Conservation (phyloP, 2,113 vertebrate genomes). For the Mustelus asterias region DNA sequence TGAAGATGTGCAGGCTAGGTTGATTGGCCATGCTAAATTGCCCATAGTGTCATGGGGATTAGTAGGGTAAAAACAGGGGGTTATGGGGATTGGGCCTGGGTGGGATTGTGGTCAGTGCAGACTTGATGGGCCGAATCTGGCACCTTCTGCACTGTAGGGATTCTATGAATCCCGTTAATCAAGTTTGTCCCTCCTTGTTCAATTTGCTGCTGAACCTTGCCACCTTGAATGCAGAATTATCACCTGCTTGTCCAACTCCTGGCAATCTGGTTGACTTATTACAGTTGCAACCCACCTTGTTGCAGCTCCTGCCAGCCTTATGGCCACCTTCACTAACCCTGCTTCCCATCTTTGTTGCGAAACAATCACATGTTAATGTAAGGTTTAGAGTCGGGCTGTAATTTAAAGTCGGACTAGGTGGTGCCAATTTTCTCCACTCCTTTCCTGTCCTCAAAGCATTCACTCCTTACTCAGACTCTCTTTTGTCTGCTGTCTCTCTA, state of each 20-base stretch:
- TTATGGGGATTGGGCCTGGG: too few relatives aligned
- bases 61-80: too few relatives aligned
- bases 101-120: too few relatives aligned
- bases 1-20: too few relatives aligned
- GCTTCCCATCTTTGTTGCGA: neutral
- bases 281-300: neutral
- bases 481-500: neutral
- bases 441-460: neutral
- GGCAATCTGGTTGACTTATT: neutral
- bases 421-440: neutral
- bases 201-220: neutral
- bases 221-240: neutral
- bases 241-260: neutral
- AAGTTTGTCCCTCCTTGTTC: neutral
- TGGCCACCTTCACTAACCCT: neutral
- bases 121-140: too few relatives aligned
- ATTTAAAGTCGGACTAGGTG: neutral
- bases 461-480: neutral
- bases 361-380: neutral
- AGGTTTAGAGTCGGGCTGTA: neutral
- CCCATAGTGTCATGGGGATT: too few relatives aligned
- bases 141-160: too few relatives aligned
- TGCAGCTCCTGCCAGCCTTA: neutral
- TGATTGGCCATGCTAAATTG: too few relatives aligned
- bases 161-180: neutral